Conservation (phyloP, 1,140 invertebrate genomes). For the Lepidurus apus region DNA sequence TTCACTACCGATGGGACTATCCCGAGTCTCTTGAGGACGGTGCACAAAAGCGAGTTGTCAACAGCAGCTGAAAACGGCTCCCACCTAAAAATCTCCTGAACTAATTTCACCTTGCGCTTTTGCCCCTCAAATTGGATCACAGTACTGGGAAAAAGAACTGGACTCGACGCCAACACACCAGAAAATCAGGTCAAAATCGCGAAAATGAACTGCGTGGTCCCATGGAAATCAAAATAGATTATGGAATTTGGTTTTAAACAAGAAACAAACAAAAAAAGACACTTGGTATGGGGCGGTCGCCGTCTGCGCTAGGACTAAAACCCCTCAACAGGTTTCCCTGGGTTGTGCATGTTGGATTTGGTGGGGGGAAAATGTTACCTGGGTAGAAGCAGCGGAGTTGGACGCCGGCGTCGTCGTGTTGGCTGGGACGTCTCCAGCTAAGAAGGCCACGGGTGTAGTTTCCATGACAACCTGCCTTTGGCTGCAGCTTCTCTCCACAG, state of each 20-base stretch:
- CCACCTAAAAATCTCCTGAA: background rate
- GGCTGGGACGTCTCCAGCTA: background rate
- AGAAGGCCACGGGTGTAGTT: constrained; percentile 15
- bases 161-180: too few species aligned
- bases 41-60: background rate
- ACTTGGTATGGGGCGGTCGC: background rate
- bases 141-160: too few species aligned
- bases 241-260: background rate
- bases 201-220: too few species aligned
- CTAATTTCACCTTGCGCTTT: too few species aligned
- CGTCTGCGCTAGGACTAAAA: background rate
- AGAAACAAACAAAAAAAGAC: background rate
- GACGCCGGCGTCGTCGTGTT: constrained; percentile 16
- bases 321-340: constrained; percentile 9
- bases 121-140: too few species aligned
- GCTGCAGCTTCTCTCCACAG: background rate
- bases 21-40: background rate
- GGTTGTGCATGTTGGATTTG: background rate
- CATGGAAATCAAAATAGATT: too few species aligned
- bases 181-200: too few species aligned
- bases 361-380: background rate
- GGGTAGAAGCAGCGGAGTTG: background rate
- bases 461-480: constrained; percentile 9
- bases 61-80: background rate
- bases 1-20: background rate